These are phyloP conservation scores for Drosophila gaucha DNA, from an alignment of 2,888 invertebrate genomes.

Conservation along the genomic window DNA sequence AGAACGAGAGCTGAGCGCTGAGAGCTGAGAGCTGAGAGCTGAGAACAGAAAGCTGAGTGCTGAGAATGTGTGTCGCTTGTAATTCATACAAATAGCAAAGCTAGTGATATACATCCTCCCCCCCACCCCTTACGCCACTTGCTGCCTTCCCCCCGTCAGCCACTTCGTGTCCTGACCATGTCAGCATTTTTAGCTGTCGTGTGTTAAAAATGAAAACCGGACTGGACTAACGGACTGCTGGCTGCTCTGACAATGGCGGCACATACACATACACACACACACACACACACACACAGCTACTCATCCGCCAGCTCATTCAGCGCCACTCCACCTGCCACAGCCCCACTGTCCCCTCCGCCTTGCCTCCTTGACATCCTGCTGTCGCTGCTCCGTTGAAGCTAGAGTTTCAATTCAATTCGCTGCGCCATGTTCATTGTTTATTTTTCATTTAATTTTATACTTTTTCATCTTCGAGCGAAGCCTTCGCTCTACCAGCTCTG, in stretches of 20 bases:
- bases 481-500: not conserved
- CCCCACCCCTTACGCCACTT: not conserved
- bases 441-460: slow-evolving; percentile 80
- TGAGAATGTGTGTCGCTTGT: slow-evolving; percentile 66
- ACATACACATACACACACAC: not conserved
- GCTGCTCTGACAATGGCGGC: slow-evolving; percentile 15
- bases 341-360: slow-evolving; percentile 1
- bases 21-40: slow-evolving; percentile 4
- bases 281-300: slow-evolving; percentile 2
- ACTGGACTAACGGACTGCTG: slow-evolving; percentile 46
- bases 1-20: slow-evolving; percentile 6
- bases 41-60: slow-evolving; percentile 32
- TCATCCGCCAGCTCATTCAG: slow-evolving; percentile 18
- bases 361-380: slow-evolving; percentile 1
- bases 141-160: not conserved
- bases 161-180: slow-evolving; percentile 55
- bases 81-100: slow-evolving; percentile 67
- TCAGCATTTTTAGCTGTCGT: slow-evolving; percentile 70
- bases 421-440: slow-evolving; percentile 76
- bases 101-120: slow-evolving; percentile 33
- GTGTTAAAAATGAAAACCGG: slow-evolving; percentile 68
- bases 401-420: slow-evolving; percentile 76
- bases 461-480: slow-evolving; percentile 50
- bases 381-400: slow-evolving; percentile 18
- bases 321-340: slow-evolving; percentile 1